These are phyloP conservation scores for Acrocephalus arundinaceus DNA, from an alignment of 2,113 vertebrate genomes.

Conservation along the genomic window DNA sequence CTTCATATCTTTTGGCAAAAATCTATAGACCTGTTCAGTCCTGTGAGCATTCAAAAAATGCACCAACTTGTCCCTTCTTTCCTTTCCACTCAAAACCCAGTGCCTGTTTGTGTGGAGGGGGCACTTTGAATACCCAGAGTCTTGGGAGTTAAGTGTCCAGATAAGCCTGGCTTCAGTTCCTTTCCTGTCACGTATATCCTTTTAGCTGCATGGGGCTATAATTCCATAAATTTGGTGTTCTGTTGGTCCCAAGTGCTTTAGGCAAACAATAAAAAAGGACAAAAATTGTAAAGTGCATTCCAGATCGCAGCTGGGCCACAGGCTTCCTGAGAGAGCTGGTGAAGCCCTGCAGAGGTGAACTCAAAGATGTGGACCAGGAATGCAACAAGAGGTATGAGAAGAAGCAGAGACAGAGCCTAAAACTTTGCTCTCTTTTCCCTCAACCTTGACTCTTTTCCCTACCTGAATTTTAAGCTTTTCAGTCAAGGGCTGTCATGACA, in stretches of 20 bases:
- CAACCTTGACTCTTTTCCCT: neutral
- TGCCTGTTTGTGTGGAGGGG: neutral
- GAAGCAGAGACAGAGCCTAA: neutral
- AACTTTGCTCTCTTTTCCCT: neutral
- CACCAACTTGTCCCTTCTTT: neutral
- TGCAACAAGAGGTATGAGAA: rapidly evolving
- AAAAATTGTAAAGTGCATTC: neutral
- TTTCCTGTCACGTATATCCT: neutral
- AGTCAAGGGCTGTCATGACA: neutral
- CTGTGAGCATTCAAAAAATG: neutral
- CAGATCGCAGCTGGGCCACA: neutral
- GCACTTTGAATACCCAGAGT: neutral
- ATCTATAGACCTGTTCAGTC: neutral
- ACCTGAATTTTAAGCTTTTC: neutral
- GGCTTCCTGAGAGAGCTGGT: neutral
- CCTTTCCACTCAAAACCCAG: neutral
- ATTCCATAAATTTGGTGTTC: neutral
- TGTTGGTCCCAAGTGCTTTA: neutral
- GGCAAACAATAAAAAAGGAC: neutral
- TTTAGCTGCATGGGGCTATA: neutral
- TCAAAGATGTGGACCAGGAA: neutral
- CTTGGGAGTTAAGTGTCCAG: neutral
- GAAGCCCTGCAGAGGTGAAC: neutral
- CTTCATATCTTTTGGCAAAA: neutral
- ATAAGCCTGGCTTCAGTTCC: neutral